A percentile compares a stretch with the other conserved stretches of the same genome.
Conservation (phyloP, 2,797 vertebrate species). For the Limnodromus scolopaceus region DNA sequence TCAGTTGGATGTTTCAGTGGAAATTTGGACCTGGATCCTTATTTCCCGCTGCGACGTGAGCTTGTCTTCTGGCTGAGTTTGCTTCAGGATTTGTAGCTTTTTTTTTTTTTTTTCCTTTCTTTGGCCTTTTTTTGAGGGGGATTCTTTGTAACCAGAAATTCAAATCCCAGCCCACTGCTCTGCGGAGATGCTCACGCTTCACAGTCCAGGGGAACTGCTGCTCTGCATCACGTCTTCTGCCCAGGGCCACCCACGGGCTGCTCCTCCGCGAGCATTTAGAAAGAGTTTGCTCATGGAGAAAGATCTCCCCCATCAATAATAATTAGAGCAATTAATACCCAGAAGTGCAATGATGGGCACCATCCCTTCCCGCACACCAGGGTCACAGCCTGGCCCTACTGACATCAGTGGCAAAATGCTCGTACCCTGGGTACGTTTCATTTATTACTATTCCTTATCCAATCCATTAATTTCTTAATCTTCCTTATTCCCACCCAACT, state of each 20-base stretch:
- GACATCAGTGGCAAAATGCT: background rate
- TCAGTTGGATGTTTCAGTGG: background rate
- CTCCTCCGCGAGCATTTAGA: background rate
- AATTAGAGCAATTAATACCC: background rate
- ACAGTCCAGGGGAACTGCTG: background rate
- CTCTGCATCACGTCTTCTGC: background rate
- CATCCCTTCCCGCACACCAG: background rate
- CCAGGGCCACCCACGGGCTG: rapidly evolving
- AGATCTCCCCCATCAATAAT: background rate
- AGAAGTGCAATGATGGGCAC: background rate
- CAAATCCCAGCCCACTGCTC: background rate
- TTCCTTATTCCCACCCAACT: background rate
- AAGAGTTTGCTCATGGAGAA: background rate
- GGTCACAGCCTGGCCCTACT: background rate
- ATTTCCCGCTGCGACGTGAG: background rate
- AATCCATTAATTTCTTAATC: background rate
- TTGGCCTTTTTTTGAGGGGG: background rate
- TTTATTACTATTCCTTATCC: background rate
- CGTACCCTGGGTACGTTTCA: rapidly evolving
- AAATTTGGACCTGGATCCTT: conserved; percentile 2
- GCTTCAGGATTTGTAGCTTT: background rate
- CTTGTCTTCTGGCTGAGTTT: background rate
- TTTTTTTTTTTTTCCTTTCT: background rate
- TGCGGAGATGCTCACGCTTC: background rate
- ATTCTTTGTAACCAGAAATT: background rate